phyloP scores from a whole-genome alignment of 2,797 vertebrate species.

The Coendou prehensilis region DNA sequence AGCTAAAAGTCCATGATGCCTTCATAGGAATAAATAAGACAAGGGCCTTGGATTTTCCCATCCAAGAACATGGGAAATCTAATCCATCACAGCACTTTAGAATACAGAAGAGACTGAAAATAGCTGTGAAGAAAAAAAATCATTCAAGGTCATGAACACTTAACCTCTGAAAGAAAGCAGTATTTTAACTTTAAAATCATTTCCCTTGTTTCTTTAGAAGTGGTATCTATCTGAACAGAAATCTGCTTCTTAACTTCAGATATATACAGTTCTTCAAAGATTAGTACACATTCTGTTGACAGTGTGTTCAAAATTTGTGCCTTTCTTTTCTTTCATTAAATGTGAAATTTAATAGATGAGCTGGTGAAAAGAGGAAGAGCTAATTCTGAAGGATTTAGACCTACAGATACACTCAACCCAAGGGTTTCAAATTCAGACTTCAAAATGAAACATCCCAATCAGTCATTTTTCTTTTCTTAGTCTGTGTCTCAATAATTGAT shows the following conservation, averaged over 20 bases:
- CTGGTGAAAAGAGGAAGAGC: conserved; percentile 72
- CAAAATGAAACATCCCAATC: conserved; percentile 86
- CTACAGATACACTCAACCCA: conserved; percentile 81
- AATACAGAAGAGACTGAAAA: conserved; percentile 65
- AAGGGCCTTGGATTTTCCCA: conserved; percentile 50
- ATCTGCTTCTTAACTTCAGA: conserved; percentile 66
- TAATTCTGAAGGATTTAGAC: conserved; percentile 87
- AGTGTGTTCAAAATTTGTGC: conserved; percentile 75
- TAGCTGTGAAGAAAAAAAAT: conserved; percentile 69
- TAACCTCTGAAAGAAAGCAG: conserved; percentile 11
- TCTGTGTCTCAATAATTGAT: conserved; percentile 90
- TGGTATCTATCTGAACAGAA: conserved; percentile 74
- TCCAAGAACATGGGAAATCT: conserved; percentile 61
- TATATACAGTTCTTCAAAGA: conserved; percentile 64
- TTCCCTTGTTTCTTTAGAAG: conserved; percentile 68
- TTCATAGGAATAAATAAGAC: conserved; percentile 24
- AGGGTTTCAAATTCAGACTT: conserved; percentile 86
- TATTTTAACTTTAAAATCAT: conserved; percentile 62
- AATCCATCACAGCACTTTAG: conserved; percentile 2
- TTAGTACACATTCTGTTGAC: conserved; percentile 67
- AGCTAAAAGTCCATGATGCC: conserved; percentile 30
- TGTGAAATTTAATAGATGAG: conserved; percentile 82
- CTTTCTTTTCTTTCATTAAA: conserved; percentile 66
- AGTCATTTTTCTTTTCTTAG: conserved; percentile 88
- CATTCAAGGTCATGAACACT: conserved; percentile 37